These are phyloP conservation scores for Chlorodrepanis virens DNA, from an alignment of 2,113 vertebrate species.

Conservation along the genomic window DNA sequence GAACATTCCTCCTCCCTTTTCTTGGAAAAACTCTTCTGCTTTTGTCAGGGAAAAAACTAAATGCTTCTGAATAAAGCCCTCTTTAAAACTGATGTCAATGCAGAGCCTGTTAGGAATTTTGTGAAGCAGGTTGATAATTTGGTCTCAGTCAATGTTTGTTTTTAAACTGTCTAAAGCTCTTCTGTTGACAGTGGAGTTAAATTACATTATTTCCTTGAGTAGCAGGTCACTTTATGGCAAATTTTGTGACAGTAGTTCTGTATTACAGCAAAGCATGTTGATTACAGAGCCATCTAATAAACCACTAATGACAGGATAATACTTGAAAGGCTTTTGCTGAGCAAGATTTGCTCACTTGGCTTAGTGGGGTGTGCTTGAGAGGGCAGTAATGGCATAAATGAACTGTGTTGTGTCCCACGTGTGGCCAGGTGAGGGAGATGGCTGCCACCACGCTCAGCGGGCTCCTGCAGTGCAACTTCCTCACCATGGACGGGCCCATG, in stretches of 20 bases:
- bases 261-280: neutral
- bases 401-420: neutral
- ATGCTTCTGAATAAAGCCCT: neutral
- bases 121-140: neutral
- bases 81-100: neutral
- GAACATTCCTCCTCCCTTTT: neutral
- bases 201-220: neutral
- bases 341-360: neutral
- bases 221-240: neutral
- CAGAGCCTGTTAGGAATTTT: neutral
- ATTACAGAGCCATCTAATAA: neutral
- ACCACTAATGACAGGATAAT: neutral
- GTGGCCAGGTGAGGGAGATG: slow-evolving; percentile 91
- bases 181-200: neutral
- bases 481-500: slow-evolving; percentile 88
- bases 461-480: slow-evolving; percentile 93
- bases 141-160: neutral
- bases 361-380: neutral
- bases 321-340: neutral
- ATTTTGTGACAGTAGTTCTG: neutral
- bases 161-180: neutral
- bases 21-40: neutral
- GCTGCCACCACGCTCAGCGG: slow-evolving; percentile 94
- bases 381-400: neutral
- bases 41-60: neutral